Percentiles rank a stretch among this genome's conserved stretches.
Conservation (phyloP, 2,797 vertebrate genomes). For the Amniataba percoides region DNA sequence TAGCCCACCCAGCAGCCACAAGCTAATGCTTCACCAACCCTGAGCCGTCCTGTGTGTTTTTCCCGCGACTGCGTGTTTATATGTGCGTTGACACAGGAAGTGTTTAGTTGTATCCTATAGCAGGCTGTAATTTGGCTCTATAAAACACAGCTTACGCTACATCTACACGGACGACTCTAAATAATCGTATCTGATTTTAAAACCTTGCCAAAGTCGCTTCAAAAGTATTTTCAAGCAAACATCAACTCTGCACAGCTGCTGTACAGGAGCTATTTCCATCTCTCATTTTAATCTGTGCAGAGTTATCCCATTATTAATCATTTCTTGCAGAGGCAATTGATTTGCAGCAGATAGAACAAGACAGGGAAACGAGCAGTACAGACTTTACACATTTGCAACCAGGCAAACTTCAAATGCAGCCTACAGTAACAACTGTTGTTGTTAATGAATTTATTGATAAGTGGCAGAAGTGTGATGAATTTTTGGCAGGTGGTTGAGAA, state of each 20-base stretch:
- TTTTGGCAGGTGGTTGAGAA: too few species aligned
- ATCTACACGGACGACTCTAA: conserved; percentile 8
- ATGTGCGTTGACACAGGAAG: conserved; percentile 39
- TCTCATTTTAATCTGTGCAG: conserved; percentile 5
- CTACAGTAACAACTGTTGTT: too few species aligned
- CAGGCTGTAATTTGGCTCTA: conserved; percentile 27
- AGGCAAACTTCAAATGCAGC: neutral
- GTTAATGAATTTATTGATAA: too few species aligned
- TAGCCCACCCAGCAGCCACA: conserved; percentile 70
- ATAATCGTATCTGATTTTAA: conserved; percentile 14
- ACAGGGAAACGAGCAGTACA: neutral
- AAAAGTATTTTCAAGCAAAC: neutral
- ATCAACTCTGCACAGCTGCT: neutral
- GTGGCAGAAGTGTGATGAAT: too few species aligned
- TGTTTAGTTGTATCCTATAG: conserved; percentile 27
- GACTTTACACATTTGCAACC: neutral
- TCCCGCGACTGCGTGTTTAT: conserved; percentile 37
- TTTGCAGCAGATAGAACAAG: conserved; percentile 4
- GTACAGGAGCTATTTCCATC: neutral
- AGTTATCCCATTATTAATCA: neutral
- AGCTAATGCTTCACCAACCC: conserved; percentile 73
- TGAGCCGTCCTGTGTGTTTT: conserved; percentile 49
- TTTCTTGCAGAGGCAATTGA: neutral
- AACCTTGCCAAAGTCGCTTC: conserved; percentile 20
- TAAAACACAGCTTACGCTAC: conserved; percentile 11